Base-by-base conservation (phyloP, 2,113 vertebrate species). In the Fregata magnificens region DNA sequence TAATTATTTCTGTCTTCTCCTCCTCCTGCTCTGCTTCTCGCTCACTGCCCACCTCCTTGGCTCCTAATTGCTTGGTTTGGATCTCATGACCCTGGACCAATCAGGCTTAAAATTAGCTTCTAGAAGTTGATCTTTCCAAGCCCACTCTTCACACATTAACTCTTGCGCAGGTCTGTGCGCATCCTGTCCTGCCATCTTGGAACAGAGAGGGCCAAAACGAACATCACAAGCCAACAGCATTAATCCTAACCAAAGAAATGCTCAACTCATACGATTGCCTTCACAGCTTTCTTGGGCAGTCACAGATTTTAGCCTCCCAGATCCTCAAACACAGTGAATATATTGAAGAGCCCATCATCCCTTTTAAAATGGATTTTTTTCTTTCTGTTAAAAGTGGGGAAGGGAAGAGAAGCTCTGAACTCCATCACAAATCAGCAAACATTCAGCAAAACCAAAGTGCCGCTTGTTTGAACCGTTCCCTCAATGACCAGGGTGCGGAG, bases 381-480 rank as follows among this genome's bases (percentile, higher is more conserved):
- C 16, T 55, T 36, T 16, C 52, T 84, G 34, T 40, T 32, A 2
- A 7, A 78, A 70, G 36, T 4, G 14, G 12, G 28, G 44, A 73
- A 49, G 28, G 12, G 26, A 84, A 36, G n/a, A 80, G 31, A 61
- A 93, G 45, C 91, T 58, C 71, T 63, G 24, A 76, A 40, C 62
- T 58, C 45, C 79, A 70, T 21, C 71, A 55, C 42, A 82, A 77
- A 40, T 25, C 70, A 95, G 71, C 36, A 67, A 17, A 1, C 19
- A 45, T 28, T 80, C 62, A 84, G 40, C 11, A 82, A 70, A 88
- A 81, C 84, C 81, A 82, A 89, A 89, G 89, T 16, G 32, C 49
- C 8, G 2, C 59, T 95, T 95, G 89, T 95, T 69, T 82, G 88
- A 88, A 34, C 62, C 7, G 0, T 14, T 26, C 53, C 52, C 61